Conservation (phyloP, 2,797 vertebrate genomes). For the Brachymystax lenok region DNA sequence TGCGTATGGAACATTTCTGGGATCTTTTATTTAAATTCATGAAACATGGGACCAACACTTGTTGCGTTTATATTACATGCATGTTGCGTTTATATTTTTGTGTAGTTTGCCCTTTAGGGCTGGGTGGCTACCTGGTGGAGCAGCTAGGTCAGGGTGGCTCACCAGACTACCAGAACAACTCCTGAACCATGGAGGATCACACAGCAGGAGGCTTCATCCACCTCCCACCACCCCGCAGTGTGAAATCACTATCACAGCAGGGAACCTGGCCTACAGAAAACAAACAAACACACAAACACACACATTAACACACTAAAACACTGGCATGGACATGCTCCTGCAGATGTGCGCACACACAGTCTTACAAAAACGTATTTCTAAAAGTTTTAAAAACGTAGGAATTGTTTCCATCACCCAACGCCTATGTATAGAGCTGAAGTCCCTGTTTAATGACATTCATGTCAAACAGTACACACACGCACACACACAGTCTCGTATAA, state of each 20-base stretch:
- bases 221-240: conserved; percentile 8
- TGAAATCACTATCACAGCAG: conserved; percentile 28
- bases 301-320: background rate
- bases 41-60: too few relatives aligned
- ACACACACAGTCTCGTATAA: conserved; percentile 8
- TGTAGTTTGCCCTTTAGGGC: background rate
- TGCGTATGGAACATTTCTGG: too few relatives aligned
- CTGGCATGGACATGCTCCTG: background rate
- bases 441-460: background rate
- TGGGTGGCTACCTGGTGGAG: conserved; percentile 3
- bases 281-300: conserved; percentile 16
- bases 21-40: too few relatives aligned
- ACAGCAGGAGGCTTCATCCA: conserved; percentile 9
- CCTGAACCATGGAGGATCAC: conserved; percentile 15
- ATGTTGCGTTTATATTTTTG: too few relatives aligned
- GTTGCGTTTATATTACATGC: too few relatives aligned
- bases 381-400: background rate
- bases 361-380: background rate
- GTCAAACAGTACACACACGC: background rate
- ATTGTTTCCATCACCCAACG: background rate
- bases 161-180: background rate
- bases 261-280: conserved; percentile 20
- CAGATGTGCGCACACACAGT: background rate
- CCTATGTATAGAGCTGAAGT: background rate
- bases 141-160: background rate